A percentile compares a stretch with the other conserved stretches of the same genome.
Conservation (phyloP, 2,797 vertebrate species). For the Phataginus tetradactyla region DNA sequence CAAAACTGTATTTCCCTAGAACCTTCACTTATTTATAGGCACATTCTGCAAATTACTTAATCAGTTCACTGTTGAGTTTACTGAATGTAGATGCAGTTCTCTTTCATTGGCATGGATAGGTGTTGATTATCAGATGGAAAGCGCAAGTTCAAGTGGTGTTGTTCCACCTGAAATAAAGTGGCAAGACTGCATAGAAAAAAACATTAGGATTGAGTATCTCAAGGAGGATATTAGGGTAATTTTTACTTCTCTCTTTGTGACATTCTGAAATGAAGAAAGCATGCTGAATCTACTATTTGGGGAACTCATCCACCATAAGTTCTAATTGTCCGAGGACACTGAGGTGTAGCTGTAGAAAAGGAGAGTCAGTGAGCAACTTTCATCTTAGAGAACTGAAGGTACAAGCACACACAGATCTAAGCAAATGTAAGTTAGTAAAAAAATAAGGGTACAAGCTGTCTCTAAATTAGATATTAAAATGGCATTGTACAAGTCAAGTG, state of each 20-base stretch:
- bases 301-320: not conserved
- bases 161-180: not conserved
- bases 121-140: not conserved
- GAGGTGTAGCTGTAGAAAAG: not conserved
- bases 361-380: not conserved
- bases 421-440: not conserved
- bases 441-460: not conserved
- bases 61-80: not conserved
- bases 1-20: not conserved
- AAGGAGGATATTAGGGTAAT: not conserved
- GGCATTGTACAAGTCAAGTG: not conserved
- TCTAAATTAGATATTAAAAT: not conserved
- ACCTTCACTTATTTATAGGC: not conserved
- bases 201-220: not conserved
- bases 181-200: not conserved
- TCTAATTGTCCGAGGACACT: not conserved
- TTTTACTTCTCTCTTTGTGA: not conserved
- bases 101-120: fast-evolving
- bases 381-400: not conserved
- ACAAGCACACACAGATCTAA: not conserved
- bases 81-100: not conserved
- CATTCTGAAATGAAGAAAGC: not conserved
- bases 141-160: fast-evolving
- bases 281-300: not conserved
- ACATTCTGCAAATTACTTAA: not conserved